Evolutionary conservation across 1,140 invertebrate genomes (phyloP).

Genomic region (Drosophila elegans): DNA sequence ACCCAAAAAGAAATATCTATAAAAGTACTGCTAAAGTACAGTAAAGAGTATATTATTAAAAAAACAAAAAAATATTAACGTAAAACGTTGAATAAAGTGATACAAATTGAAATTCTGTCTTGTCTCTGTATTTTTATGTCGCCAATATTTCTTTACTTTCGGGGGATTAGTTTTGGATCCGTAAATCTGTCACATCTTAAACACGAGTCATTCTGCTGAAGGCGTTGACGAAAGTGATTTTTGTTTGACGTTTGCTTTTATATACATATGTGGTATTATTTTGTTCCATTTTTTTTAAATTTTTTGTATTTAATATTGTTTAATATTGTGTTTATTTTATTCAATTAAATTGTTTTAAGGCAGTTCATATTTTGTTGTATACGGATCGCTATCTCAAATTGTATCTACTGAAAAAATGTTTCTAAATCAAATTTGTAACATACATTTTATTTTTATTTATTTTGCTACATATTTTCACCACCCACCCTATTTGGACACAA

Average conservation of each 20-base stretch:
- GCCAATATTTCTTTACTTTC: conserved; percentile 27
- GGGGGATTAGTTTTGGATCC: conserved; percentile 39
- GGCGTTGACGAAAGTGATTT: conserved; percentile 30
- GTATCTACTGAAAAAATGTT: too few relatives aligned
- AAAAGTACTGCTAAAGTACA: conserved; percentile 26
- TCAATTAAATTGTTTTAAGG: too few relatives aligned
- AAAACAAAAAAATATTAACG: conserved; percentile 62
- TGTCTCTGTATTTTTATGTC: conserved; percentile 11
- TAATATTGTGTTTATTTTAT: not conserved
- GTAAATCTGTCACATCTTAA: conserved; percentile 39
- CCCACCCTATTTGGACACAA: not conserved
- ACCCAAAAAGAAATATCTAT: conserved; percentile 27
- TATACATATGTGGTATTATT: conserved; percentile 6
- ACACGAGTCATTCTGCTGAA: conserved; percentile 34
- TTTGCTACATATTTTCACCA: not conserved
- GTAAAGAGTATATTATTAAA: conserved; percentile 48
- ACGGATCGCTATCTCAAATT: too few relatives aligned
- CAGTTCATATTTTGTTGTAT: too few relatives aligned
- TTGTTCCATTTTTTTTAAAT: not conserved
- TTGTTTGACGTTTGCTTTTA: conserved; percentile 30
- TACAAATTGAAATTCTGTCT: conserved; percentile 50
- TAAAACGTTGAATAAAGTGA: conserved; percentile 79
- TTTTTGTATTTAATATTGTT: too few relatives aligned
- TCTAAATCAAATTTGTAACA: not conserved
- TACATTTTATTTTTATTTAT: not conserved